Evolutionary conservation across 2,113 vertebrate species (phyloP).

Genomic region (Regulus satrapa): DNA sequence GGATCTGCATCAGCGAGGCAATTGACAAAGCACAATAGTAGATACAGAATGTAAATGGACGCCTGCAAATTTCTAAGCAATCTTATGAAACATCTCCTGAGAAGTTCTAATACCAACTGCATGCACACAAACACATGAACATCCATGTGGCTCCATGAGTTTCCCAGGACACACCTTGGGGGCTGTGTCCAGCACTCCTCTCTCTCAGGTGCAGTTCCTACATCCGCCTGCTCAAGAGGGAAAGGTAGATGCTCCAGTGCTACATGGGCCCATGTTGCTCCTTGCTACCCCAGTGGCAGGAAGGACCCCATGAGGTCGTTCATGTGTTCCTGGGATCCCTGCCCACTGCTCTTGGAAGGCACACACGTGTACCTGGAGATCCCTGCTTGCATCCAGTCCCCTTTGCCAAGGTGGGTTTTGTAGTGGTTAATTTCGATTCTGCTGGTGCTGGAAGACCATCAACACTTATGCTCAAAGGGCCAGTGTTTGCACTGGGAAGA

Average conservation of each 20-base stretch:
- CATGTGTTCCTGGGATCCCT: accelerated
- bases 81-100: not conserved
- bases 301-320: not conserved
- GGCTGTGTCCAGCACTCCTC: not conserved
- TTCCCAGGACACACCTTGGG: accelerated
- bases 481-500: not conserved
- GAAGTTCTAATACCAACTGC: not conserved
- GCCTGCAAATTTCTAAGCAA: not conserved
- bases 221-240: accelerated
- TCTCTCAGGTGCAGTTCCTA: too few species aligned
- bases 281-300: accelerated
- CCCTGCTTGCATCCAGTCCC: accelerated
- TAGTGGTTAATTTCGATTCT: not conserved
- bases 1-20: not conserved
- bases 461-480: not conserved
- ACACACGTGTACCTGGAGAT: accelerated
- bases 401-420: not conserved
- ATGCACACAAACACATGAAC: accelerated
- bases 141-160: accelerated
- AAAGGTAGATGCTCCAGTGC: not conserved
- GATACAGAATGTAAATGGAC: not conserved
- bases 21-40: not conserved
- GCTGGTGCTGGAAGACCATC: not conserved
- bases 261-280: accelerated
- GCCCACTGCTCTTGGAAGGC: accelerated